Evolutionary conservation across 2,113 vertebrate genomes (phyloP).

Genomic region (Cyprinus carpio): DNA sequence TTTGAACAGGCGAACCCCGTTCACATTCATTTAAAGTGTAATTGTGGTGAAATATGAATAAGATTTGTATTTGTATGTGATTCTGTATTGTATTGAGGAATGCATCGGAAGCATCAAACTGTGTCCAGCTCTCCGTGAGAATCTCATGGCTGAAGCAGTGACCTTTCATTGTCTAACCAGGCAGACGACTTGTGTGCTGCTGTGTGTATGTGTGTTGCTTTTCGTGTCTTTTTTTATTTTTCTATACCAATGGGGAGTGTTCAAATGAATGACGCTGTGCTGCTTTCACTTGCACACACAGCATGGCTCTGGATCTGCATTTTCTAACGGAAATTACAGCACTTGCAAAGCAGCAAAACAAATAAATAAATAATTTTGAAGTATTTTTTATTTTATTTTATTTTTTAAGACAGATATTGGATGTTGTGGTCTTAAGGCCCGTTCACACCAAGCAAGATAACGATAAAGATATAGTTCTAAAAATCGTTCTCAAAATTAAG

Average conservation of each 20-base stretch:
- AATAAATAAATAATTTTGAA: neutral
- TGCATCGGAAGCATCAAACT: neutral
- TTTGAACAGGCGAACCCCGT: too few relatives aligned
- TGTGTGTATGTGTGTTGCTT: neutral
- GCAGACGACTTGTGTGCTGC: neutral
- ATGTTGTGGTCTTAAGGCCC: neutral
- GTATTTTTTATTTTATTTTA: too few relatives aligned
- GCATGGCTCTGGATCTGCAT: neutral
- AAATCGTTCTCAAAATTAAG: too few relatives aligned
- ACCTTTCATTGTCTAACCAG: slow-evolving; percentile 11
- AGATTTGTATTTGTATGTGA: neutral
- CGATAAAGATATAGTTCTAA: too few relatives aligned
- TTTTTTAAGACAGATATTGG: too few relatives aligned
- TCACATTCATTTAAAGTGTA: neutral
- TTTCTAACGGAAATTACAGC: neutral
- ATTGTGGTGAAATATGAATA: neutral
- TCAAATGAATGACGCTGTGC: neutral
- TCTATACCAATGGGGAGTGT: neutral
- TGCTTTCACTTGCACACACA: neutral
- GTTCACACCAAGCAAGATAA: too few relatives aligned
- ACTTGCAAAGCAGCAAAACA: neutral
- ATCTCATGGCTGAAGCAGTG: neutral
- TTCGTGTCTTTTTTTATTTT: neutral
- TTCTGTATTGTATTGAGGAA: neutral
- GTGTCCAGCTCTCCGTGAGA: neutral